Conservation (phyloP, 2,888 invertebrate species). For the Torymus auratus region DNA sequence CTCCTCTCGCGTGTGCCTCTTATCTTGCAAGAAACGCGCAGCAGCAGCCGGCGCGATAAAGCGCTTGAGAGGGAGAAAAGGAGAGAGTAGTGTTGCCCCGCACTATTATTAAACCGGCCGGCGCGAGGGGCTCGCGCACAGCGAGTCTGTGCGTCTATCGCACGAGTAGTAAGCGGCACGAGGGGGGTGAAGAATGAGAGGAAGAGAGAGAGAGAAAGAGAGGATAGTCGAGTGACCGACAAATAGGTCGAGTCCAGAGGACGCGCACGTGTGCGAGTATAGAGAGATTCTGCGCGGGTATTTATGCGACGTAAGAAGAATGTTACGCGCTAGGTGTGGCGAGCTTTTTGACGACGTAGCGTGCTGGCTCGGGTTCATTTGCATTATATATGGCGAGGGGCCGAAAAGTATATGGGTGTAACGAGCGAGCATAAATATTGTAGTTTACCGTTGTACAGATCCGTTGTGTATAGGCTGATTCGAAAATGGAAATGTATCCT, state of each 20-base stretch:
- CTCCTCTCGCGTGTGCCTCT: conserved; percentile 14
- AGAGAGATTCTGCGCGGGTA: neutral
- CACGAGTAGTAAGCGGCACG: neutral
- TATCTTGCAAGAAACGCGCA: neutral
- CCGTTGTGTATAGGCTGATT: too few species aligned
- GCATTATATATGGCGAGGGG: too few species aligned
- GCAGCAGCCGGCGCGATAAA: neutral
- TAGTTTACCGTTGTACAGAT: too few species aligned
- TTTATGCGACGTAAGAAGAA: neutral
- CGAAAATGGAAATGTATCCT: too few species aligned
- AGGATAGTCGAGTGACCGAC: conserved; percentile 45
- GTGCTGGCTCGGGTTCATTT: too few species aligned
- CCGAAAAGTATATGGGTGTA: too few species aligned
- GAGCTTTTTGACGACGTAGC: too few species aligned
- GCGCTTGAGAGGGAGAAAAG: conserved; percentile 1
- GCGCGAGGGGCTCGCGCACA: neutral
- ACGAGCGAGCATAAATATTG: too few species aligned
- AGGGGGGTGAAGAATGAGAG: too few species aligned
- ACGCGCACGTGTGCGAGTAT: neutral
- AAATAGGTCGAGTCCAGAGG: conserved; percentile 30
- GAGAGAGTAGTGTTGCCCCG: neutral
- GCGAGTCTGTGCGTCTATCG: conserved; percentile 8
- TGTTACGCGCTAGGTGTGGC: too few species aligned
- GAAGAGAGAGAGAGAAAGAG: neutral
- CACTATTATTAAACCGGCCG: conserved; percentile 50